Conservation (phyloP, 2,797 vertebrate species). For the Bradypodion ventrale region DNA sequence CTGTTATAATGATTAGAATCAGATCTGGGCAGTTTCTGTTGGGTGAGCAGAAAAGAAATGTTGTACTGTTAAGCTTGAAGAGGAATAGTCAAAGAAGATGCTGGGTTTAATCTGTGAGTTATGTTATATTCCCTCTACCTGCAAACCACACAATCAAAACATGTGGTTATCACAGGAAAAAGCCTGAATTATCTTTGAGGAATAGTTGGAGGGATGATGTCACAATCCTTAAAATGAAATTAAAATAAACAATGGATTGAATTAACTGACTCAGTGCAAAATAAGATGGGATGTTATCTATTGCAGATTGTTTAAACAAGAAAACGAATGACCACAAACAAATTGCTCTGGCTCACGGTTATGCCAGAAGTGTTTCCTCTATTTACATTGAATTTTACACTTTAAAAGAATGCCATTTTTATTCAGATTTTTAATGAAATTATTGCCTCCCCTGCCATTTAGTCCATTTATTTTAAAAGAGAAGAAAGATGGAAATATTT, state of each 20-base stretch:
- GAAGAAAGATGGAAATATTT: too few species aligned
- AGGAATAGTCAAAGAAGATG: constrained; percentile 44
- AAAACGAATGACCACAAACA: too few species aligned
- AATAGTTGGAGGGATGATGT: constrained; percentile 19
- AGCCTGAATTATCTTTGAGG: background rate
- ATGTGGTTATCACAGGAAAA: background rate
- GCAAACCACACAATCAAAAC: background rate
- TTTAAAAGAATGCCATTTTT: background rate
- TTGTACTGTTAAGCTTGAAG: constrained; percentile 42
- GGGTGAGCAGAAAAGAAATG: constrained; percentile 41
- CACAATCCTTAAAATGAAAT: constrained; percentile 31
- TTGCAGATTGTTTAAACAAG: too few species aligned
- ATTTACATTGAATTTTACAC: background rate
- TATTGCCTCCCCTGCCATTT: too few species aligned
- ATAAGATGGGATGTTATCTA: too few species aligned
- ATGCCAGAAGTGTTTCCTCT: background rate
- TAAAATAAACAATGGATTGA: background rate
- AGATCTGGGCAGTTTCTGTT: constrained; percentile 35
- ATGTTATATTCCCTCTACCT: background rate
- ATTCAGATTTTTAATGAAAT: too few species aligned
- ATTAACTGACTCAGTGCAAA: background rate
- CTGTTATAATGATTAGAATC: constrained; percentile 64
- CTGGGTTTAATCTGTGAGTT: constrained; percentile 47
- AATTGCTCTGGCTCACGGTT: too few species aligned
- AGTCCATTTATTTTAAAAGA: too few species aligned